Evolutionary conservation across 2,113 vertebrate species (phyloP).

Genomic region (Edolisoma coerulescens): DNA sequence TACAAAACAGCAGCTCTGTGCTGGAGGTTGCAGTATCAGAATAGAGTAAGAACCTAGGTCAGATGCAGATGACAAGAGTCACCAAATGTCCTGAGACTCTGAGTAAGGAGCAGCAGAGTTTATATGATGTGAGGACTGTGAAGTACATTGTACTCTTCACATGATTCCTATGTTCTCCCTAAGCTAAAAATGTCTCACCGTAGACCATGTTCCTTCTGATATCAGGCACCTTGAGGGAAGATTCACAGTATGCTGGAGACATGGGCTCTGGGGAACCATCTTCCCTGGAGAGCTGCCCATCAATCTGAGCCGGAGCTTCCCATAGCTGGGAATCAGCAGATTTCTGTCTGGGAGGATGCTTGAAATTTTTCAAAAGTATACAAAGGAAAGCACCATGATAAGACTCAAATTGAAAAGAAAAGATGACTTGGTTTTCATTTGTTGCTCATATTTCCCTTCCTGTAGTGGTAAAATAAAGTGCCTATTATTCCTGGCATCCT

Average conservation of each 20-base stretch:
- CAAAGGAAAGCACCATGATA: not conserved
- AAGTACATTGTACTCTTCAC: not conserved
- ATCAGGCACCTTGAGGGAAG: not conserved
- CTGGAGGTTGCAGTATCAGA: not conserved
- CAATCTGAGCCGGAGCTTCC: not conserved
- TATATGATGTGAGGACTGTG: not conserved
- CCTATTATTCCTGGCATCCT: not conserved
- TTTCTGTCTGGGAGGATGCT: not conserved
- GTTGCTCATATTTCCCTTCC: not conserved
- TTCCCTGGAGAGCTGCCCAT: not conserved
- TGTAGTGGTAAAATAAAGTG: not conserved
- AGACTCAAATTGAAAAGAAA: not conserved
- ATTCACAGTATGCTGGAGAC: not conserved
- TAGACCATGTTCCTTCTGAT: not conserved
- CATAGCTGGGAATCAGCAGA: not conserved
- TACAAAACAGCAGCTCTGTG: not conserved
- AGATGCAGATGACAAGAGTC: not conserved
- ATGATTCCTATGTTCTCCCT: not conserved
- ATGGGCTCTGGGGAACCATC: not conserved
- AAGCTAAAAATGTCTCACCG: not conserved
- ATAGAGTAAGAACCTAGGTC: not conserved
- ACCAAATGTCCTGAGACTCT: not conserved
- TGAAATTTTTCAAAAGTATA: not conserved
- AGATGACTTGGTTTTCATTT: not conserved
- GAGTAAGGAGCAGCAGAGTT: not conserved